Evolutionary conservation across 1,140 invertebrate genomes (phyloP).

Genomic region (Copidosoma floridanum): DNA sequence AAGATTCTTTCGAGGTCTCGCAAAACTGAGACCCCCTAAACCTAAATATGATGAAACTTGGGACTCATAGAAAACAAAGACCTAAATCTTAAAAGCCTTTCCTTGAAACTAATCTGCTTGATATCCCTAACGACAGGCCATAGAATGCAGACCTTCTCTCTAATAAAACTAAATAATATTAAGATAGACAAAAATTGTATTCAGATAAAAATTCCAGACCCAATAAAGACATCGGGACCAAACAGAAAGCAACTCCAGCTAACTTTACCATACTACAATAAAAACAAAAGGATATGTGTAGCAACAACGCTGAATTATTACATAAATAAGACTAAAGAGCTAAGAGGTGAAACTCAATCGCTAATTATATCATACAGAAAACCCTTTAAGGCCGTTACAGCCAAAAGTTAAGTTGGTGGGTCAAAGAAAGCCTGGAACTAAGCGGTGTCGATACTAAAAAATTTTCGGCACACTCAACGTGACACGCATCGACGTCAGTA

Average conservation of each 20-base stretch:
- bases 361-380: neutral
- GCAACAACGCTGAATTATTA: neutral
- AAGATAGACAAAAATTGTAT: neutral
- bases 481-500: neutral
- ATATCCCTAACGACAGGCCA: constrained; percentile 7
- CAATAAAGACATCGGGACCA: neutral
- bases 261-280: neutral
- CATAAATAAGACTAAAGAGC: neutral
- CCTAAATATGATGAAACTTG: constrained; percentile 26
- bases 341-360: neutral
- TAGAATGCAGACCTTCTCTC: constrained; percentile 14
- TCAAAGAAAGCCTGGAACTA: neutral
- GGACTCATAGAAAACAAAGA: constrained; percentile 20
- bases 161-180: constrained; percentile 13
- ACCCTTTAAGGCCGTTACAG: neutral
- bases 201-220: constrained; percentile 5
- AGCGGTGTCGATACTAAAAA: neutral
- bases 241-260: neutral
- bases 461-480: neutral
- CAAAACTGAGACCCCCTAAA: constrained; percentile 3
- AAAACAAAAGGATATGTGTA: constrained; percentile 1
- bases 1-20: constrained; percentile 24
- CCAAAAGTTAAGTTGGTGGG: neutral
- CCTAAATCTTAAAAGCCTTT: neutral
- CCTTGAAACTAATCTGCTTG: neutral